Evolutionary conservation across 2,888 invertebrate genomes (phyloP), one percentile per base, ranked within the genome.

Genomic region (Diarsia mendica): DNA sequence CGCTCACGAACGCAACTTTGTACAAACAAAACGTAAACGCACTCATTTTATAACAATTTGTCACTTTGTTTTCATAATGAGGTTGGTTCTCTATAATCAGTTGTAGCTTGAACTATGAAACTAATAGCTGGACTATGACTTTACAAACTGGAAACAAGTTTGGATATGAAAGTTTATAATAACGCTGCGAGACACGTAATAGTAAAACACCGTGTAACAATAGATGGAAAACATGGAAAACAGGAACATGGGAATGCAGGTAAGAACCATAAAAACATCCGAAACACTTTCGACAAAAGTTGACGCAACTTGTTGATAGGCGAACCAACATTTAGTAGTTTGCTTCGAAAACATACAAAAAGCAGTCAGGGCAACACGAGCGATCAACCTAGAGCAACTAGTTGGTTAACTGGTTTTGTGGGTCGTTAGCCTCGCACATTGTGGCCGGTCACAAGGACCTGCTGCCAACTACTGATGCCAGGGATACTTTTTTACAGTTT

Each of bases 321-420:
- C 28, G 49, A 68, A 67, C 20, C 39, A 20, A 33, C 55, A n/a
- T 39, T 13, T 33, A 33, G 28, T 53, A 49, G 53, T 72, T 39
- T 74, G 67, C 74, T 77, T 71, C 60, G 28, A 76, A 81, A 78
- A 77, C 68, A 51, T 63, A 86, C 79, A 88, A 87, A 85, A 85
- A 82, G 82, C 55, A 74, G 80, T 68, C 67, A 28, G 69, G 74
- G 49, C 80, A 72, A 80, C 78, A 75, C 69, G 61, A 80, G 68
- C 77, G 82, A 84, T 81, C 85, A 79, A 68, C 83, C 83, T 85
- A 88, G 85, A 85, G 80, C 83, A 69, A 82, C 79, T 79, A 72
- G 85, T 83, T 66, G 69, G 81, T 85, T 83, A 90, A 92, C 92
- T 85, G 91, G 91, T 91, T 91, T 83, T 79, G 82, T 79, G 87